Conservation (phyloP, 2,888 invertebrate genomes). For the Acheta domesticus region DNA sequence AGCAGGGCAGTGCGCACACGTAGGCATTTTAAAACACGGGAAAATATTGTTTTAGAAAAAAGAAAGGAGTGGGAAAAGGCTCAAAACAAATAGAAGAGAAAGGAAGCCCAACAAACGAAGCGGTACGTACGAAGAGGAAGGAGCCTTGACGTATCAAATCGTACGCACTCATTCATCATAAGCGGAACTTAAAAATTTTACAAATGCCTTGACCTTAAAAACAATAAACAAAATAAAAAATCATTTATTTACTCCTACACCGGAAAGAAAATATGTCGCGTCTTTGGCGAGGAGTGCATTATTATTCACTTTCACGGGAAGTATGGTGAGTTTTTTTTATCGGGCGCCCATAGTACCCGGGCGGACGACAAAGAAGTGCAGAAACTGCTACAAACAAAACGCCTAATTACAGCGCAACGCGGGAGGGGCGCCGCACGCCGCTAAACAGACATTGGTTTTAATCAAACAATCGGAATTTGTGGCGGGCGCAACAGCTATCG, state of each 20-base stretch:
- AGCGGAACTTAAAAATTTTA: background rate
- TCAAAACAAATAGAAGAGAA: background rate
- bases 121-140: background rate
- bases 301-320: background rate
- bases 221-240: background rate
- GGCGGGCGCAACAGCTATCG: slow-evolving; percentile 1
- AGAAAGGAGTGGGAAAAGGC: background rate
- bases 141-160: background rate
- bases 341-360: background rate
- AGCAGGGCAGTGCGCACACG: background rate
- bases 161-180: slow-evolving; percentile 18
- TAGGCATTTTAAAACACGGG: slow-evolving; percentile 8
- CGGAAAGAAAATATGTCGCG: background rate
- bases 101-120: background rate
- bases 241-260: background rate
- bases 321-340: background rate
- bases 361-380: background rate
- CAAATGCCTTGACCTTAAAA: background rate
- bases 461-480: slow-evolving; percentile 2
- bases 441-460: slow-evolving; percentile 18
- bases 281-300: background rate
- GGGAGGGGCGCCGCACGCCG: background rate
- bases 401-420: background rate
- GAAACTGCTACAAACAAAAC: background rate
- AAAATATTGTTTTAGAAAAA: slow-evolving; percentile 10